Percentiles rank a stretch among this genome's conserved stretches.
These are phyloP conservation scores for Euura saliciscinereae DNA, from an alignment of 1,140 invertebrate species.

Conservation along the genomic window DNA sequence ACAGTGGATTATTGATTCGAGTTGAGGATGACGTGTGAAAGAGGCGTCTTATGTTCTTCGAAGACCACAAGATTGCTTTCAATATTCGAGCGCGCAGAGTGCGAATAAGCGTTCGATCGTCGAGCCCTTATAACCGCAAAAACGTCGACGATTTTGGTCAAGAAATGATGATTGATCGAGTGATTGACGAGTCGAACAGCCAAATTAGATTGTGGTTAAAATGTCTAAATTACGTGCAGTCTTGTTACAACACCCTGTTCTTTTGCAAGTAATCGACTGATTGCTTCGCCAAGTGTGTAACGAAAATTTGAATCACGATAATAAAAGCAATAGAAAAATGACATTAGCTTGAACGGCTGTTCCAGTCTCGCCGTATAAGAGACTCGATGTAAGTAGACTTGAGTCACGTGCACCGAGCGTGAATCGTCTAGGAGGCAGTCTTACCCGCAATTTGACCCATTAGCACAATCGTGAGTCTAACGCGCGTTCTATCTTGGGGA, in stretches of 20 bases:
- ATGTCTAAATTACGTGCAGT: too few relatives aligned
- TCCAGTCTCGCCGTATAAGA: too few relatives aligned
- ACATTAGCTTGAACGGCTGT: too few relatives aligned
- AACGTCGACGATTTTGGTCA: neutral
- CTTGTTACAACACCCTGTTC: neutral
- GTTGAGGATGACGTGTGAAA: too few relatives aligned
- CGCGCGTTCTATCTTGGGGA: constrained; percentile 12
- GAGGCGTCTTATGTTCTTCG: too few relatives aligned
- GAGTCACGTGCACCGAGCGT: neutral
- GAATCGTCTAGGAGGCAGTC: neutral
- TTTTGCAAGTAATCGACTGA: neutral
- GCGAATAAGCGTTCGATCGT: too few relatives aligned
- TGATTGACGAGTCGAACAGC: neutral
- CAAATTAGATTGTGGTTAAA: neutral
- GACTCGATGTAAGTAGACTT: too few relatives aligned
- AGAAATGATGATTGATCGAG: constrained; percentile 2
- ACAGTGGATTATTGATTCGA: too few relatives aligned
- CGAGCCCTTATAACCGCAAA: neutral
- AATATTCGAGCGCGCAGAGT: too few relatives aligned
- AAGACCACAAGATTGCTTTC: too few relatives aligned
- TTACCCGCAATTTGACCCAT: constrained; percentile 39
- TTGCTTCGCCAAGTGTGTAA: neutral
- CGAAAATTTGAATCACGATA: neutral
- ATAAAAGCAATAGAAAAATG: too few relatives aligned
- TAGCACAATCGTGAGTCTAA: constrained; percentile 38